Evolutionary conservation across 2,113 vertebrate species (phyloP).

Genomic region (Neotragus moschatus): DNA sequence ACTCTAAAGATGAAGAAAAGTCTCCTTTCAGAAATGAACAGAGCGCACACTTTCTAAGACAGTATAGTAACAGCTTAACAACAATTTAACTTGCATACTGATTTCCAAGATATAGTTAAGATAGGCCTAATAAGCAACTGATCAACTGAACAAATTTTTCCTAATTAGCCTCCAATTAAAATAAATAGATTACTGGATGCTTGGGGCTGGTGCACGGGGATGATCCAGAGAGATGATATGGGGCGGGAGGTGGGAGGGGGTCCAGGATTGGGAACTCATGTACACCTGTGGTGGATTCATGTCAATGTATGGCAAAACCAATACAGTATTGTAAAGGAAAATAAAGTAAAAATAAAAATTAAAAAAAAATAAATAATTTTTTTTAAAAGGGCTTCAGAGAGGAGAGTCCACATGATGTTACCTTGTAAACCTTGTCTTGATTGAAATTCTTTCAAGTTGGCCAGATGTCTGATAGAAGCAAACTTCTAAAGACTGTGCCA

Average conservation of each 20-base stretch:
- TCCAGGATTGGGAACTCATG: too few species aligned
- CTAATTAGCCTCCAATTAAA: not conserved
- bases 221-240: too few species aligned
- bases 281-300: too few species aligned
- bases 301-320: too few species aligned
- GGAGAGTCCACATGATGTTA: not conserved
- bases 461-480: conserved; percentile 27
- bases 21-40: conserved; percentile 55
- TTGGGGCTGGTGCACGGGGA: too few species aligned
- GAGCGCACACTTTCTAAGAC: conserved; percentile 16
- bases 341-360: too few species aligned
- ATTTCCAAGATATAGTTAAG: conserved; percentile 58
- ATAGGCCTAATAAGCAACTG: conserved; percentile 47
- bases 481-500: conserved; percentile 32
- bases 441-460: conserved; percentile 60
- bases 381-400: conserved; percentile 1
- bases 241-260: too few species aligned
- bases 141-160: conserved; percentile 37
- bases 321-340: too few species aligned
- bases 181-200: too few species aligned
- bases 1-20: conserved; percentile 61
- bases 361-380: too few species aligned
- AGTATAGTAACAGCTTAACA: conserved; percentile 1
- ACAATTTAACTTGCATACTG: conserved; percentile 53
- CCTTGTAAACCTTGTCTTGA: conserved; percentile 43